Evolutionary conservation across 1,140 invertebrate species (phyloP), one percentile per base, ranked within the genome.

Genomic region (Papilio polyxenes): DNA sequence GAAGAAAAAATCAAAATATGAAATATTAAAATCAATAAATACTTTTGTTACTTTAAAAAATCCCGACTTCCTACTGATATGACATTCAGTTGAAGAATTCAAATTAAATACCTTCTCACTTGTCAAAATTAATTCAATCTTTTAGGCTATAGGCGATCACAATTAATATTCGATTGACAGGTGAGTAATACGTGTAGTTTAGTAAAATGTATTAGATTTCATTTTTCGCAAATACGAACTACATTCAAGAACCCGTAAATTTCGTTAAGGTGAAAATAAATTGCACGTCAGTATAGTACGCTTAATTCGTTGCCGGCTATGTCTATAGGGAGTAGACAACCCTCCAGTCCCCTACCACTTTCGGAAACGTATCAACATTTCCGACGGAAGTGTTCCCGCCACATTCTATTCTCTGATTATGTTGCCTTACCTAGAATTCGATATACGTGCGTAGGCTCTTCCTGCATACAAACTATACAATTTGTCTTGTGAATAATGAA

Each of bases 301-400:
- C 31, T 79, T 79, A 62, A 79, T 79, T 79, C 77, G 31, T 79
- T 79, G 37, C 31, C 20, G n/a, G 56, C 31, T 62, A 20, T 11
- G 53, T 62, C 77, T 44, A 62, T 15, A 44, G 77, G 77, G 77
- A 59, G 8, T 59, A 17, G 6, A 37, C 77, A 62, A 9, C 77
- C 77, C 56, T 62, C 31, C 11, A 79, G 15, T 62, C 77, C 77
- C 77, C 17, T 62, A 49, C 56, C 56, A 79, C 77, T 48, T 79
- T 62, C 56, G 77, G 53, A 62, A 62, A n/a, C 53, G 53, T 79
- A 62, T 62, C 77, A 79, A 79, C 53, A 62, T 79, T 62, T 79
- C 77, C 77, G 76, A 15, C 51, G 77, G 77, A 79, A 79, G 37
- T 53, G 40, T 79, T 59, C 56, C 56, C 23, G 77, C 77, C 77